Conservation (phyloP, 2,113 vertebrate genomes). For the Andinoacara biseriatus region DNA sequence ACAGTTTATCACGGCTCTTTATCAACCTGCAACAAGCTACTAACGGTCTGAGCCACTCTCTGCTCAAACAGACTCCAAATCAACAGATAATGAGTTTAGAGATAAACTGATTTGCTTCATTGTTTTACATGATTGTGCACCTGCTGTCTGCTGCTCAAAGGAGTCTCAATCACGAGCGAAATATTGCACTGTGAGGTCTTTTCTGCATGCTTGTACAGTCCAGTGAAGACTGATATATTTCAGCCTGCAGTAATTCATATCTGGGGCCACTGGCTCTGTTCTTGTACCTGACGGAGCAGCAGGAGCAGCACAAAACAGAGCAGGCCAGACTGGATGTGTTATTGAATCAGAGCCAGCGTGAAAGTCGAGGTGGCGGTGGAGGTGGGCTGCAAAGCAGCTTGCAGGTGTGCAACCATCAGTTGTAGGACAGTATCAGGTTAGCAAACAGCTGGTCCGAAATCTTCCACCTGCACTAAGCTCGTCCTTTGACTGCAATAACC, state of each 20-base stretch:
- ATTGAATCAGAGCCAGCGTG: accelerated
- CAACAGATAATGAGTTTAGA: neutral
- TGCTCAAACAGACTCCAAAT: neutral
- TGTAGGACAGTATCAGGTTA: neutral
- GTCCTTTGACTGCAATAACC: neutral
- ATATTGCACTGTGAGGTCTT: neutral
- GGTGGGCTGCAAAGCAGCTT: neutral
- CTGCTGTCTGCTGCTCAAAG: neutral
- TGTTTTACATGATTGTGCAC: neutral
- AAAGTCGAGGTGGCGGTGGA: neutral
- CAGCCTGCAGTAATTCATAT: too few species aligned
- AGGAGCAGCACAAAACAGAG: neutral
- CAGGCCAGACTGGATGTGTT: accelerated
- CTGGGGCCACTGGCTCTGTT: neutral
- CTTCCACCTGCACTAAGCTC: neutral
- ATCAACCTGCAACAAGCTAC: neutral
- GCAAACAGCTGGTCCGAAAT: neutral
- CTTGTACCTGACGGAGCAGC: neutral
- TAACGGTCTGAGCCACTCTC: neutral
- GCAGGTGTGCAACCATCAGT: neutral
- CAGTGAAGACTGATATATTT: neutral
- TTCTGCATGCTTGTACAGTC: neutral
- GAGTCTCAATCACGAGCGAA: neutral
- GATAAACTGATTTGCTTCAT: neutral
- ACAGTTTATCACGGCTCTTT: neutral